Conservation (phyloP, 2,113 vertebrate genomes). For the Todiramphus chloris region DNA sequence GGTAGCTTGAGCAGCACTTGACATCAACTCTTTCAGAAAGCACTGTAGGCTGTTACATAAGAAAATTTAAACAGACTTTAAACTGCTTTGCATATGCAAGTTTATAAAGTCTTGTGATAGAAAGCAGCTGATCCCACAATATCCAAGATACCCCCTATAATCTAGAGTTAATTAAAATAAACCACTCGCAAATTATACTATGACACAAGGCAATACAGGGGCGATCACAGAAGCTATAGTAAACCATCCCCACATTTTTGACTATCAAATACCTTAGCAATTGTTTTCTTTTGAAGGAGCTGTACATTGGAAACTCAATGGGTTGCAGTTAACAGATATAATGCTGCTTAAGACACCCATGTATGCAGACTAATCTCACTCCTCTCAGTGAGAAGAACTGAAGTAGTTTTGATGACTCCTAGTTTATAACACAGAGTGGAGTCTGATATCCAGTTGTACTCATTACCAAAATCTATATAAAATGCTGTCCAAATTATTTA, state of each 20-base stretch:
- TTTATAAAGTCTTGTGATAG: background rate
- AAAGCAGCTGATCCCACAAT: background rate
- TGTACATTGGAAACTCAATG: background rate
- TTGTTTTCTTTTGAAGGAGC: background rate
- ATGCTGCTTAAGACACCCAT: background rate
- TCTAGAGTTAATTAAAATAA: background rate
- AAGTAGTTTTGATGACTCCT: background rate
- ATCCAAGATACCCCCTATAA: background rate
- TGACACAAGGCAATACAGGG: background rate
- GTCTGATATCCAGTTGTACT: background rate
- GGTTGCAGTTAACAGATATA: background rate
- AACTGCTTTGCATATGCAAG: background rate
- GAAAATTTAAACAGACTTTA: background rate
- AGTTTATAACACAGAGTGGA: background rate
- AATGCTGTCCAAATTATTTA: background rate
- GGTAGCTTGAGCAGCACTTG: background rate
- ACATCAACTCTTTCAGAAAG: background rate
- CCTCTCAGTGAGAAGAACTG: background rate
- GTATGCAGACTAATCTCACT: background rate
- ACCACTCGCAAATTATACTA: background rate
- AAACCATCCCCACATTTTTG: background rate
- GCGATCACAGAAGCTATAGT: background rate
- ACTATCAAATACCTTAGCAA: background rate
- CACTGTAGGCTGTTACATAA: background rate
- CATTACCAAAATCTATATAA: conserved; percentile 10